Percentiles rank a stretch among this genome's conserved stretches.
Conservation (phyloP, 2,797 vertebrate genomes). For the Acipenser transmontanus region DNA sequence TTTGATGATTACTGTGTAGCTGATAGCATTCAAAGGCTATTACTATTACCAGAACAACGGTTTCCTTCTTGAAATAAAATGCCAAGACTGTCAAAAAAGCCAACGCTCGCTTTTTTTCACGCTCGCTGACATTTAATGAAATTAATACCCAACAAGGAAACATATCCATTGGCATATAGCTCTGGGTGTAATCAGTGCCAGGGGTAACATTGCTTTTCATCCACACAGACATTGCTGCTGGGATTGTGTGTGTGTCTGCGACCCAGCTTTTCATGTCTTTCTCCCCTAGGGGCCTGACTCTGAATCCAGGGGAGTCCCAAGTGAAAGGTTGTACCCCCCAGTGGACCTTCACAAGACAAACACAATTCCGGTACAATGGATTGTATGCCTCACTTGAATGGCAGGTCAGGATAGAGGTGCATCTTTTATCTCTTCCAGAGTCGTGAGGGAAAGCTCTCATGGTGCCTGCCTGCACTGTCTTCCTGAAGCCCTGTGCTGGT, state of each 20-base stretch:
- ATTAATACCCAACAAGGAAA: conserved; percentile 30
- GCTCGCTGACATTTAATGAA: conserved; percentile 28
- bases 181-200: background rate
- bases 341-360: too few relatives aligned
- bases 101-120: conserved; percentile 12
- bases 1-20: background rate
- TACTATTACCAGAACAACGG: background rate
- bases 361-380: too few relatives aligned
- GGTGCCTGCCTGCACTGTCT: too few relatives aligned
- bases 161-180: background rate
- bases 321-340: too few relatives aligned
- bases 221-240: background rate
- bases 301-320: too few relatives aligned
- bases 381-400: too few relatives aligned
- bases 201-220: background rate
- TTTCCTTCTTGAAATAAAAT: conserved; percentile 23
- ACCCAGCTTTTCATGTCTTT: too few relatives aligned
- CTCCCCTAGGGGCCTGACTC: too few relatives aligned
- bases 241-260: background rate
- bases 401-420: too few relatives aligned
- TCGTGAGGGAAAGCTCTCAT: too few relatives aligned
- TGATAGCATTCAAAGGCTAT: conserved; percentile 24
- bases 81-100: conserved; percentile 28
- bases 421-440: too few relatives aligned
- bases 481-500: too few relatives aligned